These are phyloP conservation scores for Dolichoris vasculosae DNA, from an alignment of 1,140 invertebrate species.

Conservation along the genomic window DNA sequence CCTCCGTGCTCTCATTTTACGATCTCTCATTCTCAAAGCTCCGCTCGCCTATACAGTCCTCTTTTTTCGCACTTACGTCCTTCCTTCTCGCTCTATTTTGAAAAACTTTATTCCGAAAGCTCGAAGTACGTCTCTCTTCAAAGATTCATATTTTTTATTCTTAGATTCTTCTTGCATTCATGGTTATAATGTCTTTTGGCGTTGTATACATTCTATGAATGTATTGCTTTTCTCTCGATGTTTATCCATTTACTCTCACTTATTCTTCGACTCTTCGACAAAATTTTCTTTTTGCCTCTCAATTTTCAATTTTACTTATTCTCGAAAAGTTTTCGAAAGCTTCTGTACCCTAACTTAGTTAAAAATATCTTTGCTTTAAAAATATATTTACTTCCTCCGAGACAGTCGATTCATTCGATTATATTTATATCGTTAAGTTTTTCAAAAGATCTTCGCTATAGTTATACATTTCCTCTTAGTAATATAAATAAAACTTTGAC, in stretches of 20 bases:
- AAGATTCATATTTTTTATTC: slow-evolving; percentile 2
- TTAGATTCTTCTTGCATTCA: neutral
- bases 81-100: neutral
- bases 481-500: no score
- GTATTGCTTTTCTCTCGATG: no score
- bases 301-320: neutral
- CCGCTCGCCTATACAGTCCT: neutral
- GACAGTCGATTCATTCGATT: neutral
- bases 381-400: neutral
- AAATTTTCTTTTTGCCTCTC: neutral
- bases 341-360: no score
- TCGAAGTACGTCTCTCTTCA: neutral
- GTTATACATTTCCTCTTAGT: neutral
- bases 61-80: neutral
- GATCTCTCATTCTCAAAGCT: slow-evolving; percentile 25
- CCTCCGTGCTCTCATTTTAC: slow-evolving; percentile 29
- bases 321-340: neutral
- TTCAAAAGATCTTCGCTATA: neutral
- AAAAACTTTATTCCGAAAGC: neutral
- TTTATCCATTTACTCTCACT: neutral
- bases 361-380: no score
- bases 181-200: neutral
- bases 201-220: neutral
- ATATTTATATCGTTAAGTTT: no score
- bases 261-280: neutral